phyloP scores from a whole-genome alignment of 2,888 invertebrate species.

The Chironomus tentans region DNA sequence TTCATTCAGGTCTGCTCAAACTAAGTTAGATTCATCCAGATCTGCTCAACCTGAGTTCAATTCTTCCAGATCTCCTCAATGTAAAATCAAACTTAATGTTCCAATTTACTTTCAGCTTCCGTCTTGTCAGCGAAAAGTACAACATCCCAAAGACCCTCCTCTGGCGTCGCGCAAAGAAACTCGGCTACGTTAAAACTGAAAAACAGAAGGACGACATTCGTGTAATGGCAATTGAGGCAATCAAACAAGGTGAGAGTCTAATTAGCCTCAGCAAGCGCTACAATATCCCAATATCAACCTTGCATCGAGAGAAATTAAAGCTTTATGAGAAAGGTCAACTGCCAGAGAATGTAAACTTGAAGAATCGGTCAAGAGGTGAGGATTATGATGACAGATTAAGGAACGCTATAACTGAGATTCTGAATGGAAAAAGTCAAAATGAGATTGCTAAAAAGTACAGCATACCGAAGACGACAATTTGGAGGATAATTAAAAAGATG shows the following conservation, averaged over 20 bases:
- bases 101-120: neutral
- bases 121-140: slow-evolving; percentile 29
- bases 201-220: slow-evolving; percentile 35
- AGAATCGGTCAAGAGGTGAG: slow-evolving; percentile 35
- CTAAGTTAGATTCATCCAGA: too few species aligned
- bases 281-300: slow-evolving; percentile 42
- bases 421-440: slow-evolving; percentile 41
- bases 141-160: slow-evolving; percentile 41
- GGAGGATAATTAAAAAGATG: slow-evolving; percentile 32
- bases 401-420: slow-evolving; percentile 39
- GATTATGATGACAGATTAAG: slow-evolving; percentile 37
- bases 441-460: slow-evolving; percentile 40
- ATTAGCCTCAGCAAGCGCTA: slow-evolving; percentile 40
- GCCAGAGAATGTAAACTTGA: slow-evolving; percentile 37
- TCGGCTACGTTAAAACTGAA: slow-evolving; percentile 29
- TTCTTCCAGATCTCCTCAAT: too few species aligned
- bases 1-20: too few species aligned
- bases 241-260: slow-evolving; percentile 39
- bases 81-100: too few species aligned
- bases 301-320: slow-evolving; percentile 41
- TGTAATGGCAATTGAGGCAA: slow-evolving; percentile 35
- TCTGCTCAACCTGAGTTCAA: too few species aligned
- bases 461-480: slow-evolving; percentile 41
- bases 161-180: slow-evolving; percentile 33
- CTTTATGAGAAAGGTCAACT: slow-evolving; percentile 38